Evolutionary conservation across 1,140 invertebrate genomes (phyloP).

Genomic region (Drosophila jambulina): DNA sequence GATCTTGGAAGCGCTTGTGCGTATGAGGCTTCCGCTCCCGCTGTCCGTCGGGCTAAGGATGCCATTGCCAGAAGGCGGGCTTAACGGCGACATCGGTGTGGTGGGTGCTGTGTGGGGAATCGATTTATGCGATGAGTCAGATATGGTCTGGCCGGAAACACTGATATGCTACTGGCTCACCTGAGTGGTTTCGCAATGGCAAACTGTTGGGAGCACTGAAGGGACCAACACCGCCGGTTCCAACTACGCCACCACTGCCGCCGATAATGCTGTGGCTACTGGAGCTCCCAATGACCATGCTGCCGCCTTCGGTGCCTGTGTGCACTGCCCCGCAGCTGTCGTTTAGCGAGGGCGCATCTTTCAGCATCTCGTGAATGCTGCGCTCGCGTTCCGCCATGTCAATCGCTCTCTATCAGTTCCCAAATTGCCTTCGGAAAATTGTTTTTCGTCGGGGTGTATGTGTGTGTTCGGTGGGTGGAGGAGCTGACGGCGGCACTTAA

Average conservation of each 20-base stretch:
- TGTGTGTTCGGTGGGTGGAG: background rate
- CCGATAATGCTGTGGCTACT: constrained; percentile 61
- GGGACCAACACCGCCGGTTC: constrained; percentile 22
- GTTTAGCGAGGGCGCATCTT: constrained; percentile 92
- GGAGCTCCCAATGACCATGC: constrained; percentile 52
- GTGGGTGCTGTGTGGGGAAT: constrained; percentile 64
- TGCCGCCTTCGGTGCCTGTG: constrained; percentile 88
- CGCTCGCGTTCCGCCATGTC: constrained; percentile 86
- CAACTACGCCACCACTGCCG: constrained; percentile 8
- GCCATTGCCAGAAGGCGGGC: constrained; percentile 85
- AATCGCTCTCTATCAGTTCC: constrained; percentile 3
- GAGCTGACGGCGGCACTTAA: background rate
- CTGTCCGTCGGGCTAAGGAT: constrained; percentile 62
- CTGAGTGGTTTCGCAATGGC: constrained; percentile 86
- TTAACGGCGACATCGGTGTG: constrained; percentile 85
- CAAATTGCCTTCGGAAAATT: constrained; percentile 37
- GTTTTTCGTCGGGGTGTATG: constrained; percentile 22
- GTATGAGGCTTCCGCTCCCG: constrained; percentile 86
- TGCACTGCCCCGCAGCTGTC: constrained; percentile 91
- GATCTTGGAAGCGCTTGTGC: constrained; percentile 90
- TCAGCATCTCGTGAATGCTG: constrained; percentile 95
- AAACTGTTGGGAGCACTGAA: constrained; percentile 76
- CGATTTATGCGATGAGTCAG: constrained; percentile 1
- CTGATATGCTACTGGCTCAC: constrained; percentile 23
- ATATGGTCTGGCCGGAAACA: background rate